These are phyloP conservation scores for Acrossocheilus fasciatus DNA, from an alignment of 2,797 vertebrate species.

Conservation along the genomic window DNA sequence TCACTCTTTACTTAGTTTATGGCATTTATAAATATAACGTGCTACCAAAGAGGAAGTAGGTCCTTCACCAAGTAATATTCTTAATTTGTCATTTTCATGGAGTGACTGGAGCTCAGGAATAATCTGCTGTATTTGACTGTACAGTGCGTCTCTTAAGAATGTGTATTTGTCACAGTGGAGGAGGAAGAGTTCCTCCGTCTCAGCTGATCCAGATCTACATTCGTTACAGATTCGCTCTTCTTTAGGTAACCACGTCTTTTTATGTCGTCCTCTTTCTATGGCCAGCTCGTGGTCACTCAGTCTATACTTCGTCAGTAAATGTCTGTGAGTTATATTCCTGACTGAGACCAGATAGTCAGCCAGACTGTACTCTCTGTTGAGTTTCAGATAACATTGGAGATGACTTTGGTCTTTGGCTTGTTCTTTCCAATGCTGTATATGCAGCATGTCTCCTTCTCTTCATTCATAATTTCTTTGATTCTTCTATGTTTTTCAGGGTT, in stretches of 20 bases:
- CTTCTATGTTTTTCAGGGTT: background rate
- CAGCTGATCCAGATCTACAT: background rate
- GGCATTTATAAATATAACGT: background rate
- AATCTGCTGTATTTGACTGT: background rate
- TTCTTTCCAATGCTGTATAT: background rate
- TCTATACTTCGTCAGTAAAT: background rate
- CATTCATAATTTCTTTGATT: background rate
- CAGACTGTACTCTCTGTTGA: background rate
- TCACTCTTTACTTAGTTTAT: background rate
- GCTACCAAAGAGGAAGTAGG: background rate
- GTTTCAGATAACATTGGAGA: background rate
- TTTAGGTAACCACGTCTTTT: background rate
- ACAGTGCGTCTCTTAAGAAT: background rate
- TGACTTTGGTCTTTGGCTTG: background rate
- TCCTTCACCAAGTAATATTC: background rate
- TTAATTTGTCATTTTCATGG: background rate
- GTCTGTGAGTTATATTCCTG: background rate
- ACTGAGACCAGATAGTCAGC: background rate
- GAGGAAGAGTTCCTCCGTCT: background rate
- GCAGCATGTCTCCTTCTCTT: background rate
- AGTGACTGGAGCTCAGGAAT: background rate
- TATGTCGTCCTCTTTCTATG: background rate
- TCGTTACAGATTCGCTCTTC: background rate
- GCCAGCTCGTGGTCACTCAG: background rate
- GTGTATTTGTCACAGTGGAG: background rate